Evolutionary conservation across 2,113 vertebrate genomes (phyloP).

Genomic region (Corythornis cristatus): DNA sequence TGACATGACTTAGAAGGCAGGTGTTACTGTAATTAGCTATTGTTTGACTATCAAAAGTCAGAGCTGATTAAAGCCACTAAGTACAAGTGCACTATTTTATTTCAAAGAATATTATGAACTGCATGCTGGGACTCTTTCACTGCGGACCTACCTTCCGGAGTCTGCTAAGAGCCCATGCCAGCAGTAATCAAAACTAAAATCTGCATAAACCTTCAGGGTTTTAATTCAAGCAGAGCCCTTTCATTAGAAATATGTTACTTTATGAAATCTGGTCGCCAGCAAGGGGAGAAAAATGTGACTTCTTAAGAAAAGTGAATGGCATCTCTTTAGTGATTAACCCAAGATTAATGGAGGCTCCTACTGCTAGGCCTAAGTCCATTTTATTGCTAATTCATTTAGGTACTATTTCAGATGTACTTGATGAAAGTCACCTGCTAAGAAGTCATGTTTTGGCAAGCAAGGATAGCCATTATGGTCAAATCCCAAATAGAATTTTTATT

Average conservation of each 20-base stretch:
- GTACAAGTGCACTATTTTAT: conserved; percentile 95
- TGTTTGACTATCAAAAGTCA: conserved; percentile 99
- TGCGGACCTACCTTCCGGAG: conserved; percentile 89
- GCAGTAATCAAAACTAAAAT: conserved; percentile 98
- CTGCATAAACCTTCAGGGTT: conserved; percentile 93
- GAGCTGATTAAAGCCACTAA: conserved; percentile 99
- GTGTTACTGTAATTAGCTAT: conserved; percentile 99
- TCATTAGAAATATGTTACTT: conserved; percentile 99
- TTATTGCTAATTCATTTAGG: conserved; percentile 99
- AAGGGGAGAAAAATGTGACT: conserved; percentile 95
- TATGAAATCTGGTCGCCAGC: conserved; percentile 94
- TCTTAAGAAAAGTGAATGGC: conserved; percentile 99
- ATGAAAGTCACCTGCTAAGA: conserved; percentile 96
- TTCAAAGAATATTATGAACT: conserved; percentile 95
- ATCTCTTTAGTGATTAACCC: conserved; percentile 99
- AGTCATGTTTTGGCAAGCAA: conserved; percentile 95
- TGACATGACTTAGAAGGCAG: conserved; percentile 93
- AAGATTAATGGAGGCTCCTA: conserved; percentile 97
- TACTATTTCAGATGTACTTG: conserved; percentile 96
- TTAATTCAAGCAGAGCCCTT: conserved; percentile 98
- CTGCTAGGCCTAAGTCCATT: conserved; percentile 95
- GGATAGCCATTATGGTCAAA: conserved; percentile 91
- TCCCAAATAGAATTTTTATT: conserved; percentile 90
- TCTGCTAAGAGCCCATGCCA: conserved; percentile 98
- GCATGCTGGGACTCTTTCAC: conserved; percentile 98